Conservation (phyloP, 1,140 invertebrate genomes). For the Cheumatopsyche charites region DNA sequence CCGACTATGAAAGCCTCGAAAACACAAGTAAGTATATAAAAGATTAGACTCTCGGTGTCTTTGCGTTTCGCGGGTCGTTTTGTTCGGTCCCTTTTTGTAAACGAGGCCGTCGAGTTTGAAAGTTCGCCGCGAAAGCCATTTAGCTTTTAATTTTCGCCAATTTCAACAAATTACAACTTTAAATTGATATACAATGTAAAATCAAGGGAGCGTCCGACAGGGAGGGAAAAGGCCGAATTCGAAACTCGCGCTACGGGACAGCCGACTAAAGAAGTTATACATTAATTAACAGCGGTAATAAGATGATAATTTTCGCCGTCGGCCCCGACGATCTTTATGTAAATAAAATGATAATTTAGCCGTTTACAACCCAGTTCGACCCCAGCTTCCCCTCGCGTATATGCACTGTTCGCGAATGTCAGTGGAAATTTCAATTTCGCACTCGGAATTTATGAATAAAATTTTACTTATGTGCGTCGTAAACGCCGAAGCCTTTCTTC, state of each 20-base stretch:
- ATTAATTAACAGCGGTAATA: slow-evolving; percentile 33
- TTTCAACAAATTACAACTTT: slow-evolving; percentile 47
- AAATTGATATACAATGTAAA: slow-evolving; percentile 46
- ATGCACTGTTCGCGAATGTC: neutral
- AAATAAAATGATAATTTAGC: slow-evolving; percentile 29
- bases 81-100: slow-evolving; percentile 30
- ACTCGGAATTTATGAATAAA: neutral
- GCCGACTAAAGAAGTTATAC: slow-evolving; percentile 24
- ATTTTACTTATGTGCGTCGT: no score
- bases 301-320: slow-evolving; percentile 22
- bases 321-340: slow-evolving; percentile 26
- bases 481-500: no score
- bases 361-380: neutral
- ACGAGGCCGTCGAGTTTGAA: slow-evolving; percentile 39
- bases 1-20: no score
- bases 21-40: slow-evolving; percentile 12
- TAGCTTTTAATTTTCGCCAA: slow-evolving; percentile 45
- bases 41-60: neutral
- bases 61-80: slow-evolving; percentile 8
- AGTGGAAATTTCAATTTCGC: slow-evolving; percentile 10
- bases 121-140: slow-evolving; percentile 41
- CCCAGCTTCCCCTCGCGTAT: neutral
- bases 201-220: slow-evolving; percentile 39
- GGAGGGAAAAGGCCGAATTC: slow-evolving; percentile 4
- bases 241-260: neutral